A percentile compares a stretch with the other conserved stretches of the same genome.
phyloP scores from a whole-genome alignment of 1,140 invertebrate genomes.

The Cyphomyrmex costatus region DNA sequence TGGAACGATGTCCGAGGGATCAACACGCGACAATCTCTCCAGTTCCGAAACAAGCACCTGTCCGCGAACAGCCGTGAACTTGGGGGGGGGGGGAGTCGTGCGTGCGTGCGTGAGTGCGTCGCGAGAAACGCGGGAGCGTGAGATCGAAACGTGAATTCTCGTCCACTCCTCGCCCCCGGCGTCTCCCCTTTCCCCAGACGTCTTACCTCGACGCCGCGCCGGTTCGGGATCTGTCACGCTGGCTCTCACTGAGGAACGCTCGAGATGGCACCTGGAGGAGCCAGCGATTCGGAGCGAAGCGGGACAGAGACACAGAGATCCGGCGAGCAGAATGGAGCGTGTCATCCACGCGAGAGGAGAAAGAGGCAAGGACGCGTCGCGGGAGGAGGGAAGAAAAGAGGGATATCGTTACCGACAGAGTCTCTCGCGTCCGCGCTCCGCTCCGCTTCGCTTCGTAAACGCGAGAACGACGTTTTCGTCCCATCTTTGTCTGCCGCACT shows the following conservation, averaged over 20 bases:
- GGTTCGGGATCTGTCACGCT: conserved; percentile 60
- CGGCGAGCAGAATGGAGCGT: neutral
- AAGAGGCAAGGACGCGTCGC: neutral
- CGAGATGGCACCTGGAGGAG: neutral
- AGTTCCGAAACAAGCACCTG: conserved; percentile 10
- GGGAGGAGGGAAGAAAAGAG: neutral
- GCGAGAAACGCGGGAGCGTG: conserved; percentile 51
- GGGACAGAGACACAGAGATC: neutral
- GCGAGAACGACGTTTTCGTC: neutral
- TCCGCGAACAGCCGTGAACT: conserved; percentile 38
- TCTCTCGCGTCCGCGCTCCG: neutral
- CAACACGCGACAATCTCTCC: conserved; percentile 1
- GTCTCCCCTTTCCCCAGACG: neutral
- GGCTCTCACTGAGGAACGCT: neutral
- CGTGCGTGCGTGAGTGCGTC: conserved; percentile 6
- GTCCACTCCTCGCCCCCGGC: neutral
- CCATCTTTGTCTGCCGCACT: conserved; percentile 1
- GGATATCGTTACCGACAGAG: conserved; percentile 69
- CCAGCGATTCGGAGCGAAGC: neutral
- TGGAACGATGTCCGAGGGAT: neutral
- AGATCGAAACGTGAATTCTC: conserved; percentile 63
- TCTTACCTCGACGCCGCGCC: conserved; percentile 21
- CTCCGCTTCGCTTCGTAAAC: conserved; percentile 29
- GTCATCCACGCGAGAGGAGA: neutral
- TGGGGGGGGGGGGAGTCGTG: neutral